A percentile compares a stretch with the other conserved stretches of the same genome.
These are phyloP conservation scores for Pseudotriccus pelzelni DNA, from an alignment of 2,797 vertebrate genomes.

Conservation along the genomic window DNA sequence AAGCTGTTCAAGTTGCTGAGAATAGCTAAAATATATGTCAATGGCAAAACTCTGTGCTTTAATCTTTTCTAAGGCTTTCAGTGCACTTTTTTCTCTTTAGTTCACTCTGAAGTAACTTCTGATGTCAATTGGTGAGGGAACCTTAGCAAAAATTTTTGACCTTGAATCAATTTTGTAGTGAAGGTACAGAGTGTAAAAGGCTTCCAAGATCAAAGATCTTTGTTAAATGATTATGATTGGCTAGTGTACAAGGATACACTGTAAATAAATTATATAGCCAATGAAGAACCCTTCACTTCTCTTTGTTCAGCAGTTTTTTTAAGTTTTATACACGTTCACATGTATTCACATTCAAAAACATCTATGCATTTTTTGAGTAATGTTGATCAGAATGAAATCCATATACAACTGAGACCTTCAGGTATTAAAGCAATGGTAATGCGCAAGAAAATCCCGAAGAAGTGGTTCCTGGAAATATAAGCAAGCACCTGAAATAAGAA, in stretches of 20 bases:
- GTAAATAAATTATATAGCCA: background rate
- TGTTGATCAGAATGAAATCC: background rate
- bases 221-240: background rate
- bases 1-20: background rate
- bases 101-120: background rate
- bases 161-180: background rate
- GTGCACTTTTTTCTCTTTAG: background rate
- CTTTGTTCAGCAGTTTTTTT: background rate
- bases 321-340: background rate
- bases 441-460: background rate
- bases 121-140: background rate
- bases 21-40: background rate
- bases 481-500: background rate
- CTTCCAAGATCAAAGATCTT: background rate
- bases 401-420: background rate
- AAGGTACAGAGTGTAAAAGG: background rate
- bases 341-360: background rate
- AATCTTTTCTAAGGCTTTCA: background rate
- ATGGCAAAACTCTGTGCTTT: background rate
- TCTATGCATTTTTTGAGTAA: background rate
- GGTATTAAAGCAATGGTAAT: background rate
- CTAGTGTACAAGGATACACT: background rate
- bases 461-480: background rate
- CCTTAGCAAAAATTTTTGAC: background rate
- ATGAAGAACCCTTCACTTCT: background rate